These are phyloP conservation scores for Artibeus jamaicensis DNA, from an alignment of 2,797 vertebrate genomes.

Conservation along the genomic window DNA sequence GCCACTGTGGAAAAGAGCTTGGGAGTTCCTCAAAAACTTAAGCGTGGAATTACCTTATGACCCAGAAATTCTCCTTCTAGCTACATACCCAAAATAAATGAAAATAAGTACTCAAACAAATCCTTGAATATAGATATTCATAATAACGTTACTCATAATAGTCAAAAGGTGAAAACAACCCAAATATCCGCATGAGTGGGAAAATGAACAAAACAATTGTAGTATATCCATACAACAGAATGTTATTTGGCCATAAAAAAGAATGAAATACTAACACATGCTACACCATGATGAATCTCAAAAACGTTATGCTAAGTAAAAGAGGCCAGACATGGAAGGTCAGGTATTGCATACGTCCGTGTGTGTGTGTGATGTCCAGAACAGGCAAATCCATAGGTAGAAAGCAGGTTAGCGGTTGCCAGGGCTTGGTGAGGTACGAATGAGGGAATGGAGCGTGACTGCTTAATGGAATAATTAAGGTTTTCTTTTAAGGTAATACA, in stretches of 20 bases:
- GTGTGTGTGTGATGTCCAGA: not conserved
- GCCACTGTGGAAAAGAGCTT: not conserved
- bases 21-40: not conserved
- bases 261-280: not conserved
- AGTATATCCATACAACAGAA: not conserved
- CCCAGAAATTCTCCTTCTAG: not conserved
- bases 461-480: not conserved
- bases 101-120: constrained; percentile 19
- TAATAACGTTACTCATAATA: not conserved
- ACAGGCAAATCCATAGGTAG: not conserved
- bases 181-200: not conserved
- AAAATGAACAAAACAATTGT: not conserved
- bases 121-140: not conserved
- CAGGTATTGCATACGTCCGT: not conserved
- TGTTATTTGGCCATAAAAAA: not conserved
- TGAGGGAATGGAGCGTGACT: too few species aligned
- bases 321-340: not conserved
- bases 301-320: not conserved
- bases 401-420: not conserved
- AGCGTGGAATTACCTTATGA: not conserved
- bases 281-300: not conserved
- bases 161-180: not conserved
- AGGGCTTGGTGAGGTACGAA: too few species aligned
- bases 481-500: not conserved
- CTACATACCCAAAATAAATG: not conserved